These are phyloP conservation scores for Graptemys geographica DNA, from an alignment of 2,797 vertebrate species.

Conservation along the genomic window DNA sequence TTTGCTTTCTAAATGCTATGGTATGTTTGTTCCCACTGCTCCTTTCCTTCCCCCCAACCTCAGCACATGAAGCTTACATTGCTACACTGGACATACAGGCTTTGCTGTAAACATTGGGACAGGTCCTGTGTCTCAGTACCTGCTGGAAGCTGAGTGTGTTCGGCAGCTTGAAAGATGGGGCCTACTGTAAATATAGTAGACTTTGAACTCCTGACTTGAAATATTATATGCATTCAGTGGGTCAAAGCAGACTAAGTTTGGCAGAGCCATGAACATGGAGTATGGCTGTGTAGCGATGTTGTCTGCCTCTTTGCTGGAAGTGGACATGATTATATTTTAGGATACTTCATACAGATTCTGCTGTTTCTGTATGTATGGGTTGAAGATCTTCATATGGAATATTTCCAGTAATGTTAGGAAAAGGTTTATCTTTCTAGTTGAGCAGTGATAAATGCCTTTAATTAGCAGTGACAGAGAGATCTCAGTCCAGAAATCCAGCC, in stretches of 20 bases:
- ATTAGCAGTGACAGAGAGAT: background rate
- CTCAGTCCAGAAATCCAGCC: background rate
- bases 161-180: background rate
- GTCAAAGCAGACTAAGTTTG: background rate
- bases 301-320: background rate
- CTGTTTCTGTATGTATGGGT: background rate
- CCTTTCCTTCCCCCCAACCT: background rate
- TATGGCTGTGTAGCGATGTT: background rate
- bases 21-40: background rate
- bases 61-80: fast-evolving
- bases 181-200: background rate
- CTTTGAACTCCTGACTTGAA: background rate
- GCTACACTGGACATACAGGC: background rate
- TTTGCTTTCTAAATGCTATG: background rate
- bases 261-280: fast-evolving
- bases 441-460: background rate
- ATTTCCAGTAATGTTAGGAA: background rate
- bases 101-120: background rate
- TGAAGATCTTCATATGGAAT: background rate
- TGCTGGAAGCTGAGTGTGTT: background rate
- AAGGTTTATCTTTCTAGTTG: background rate
- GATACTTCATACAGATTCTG: background rate
- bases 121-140: background rate
- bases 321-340: background rate
- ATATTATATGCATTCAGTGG: background rate